Conservation (phyloP, 1,140 invertebrate genomes). For the Orius insidiosus region DNA sequence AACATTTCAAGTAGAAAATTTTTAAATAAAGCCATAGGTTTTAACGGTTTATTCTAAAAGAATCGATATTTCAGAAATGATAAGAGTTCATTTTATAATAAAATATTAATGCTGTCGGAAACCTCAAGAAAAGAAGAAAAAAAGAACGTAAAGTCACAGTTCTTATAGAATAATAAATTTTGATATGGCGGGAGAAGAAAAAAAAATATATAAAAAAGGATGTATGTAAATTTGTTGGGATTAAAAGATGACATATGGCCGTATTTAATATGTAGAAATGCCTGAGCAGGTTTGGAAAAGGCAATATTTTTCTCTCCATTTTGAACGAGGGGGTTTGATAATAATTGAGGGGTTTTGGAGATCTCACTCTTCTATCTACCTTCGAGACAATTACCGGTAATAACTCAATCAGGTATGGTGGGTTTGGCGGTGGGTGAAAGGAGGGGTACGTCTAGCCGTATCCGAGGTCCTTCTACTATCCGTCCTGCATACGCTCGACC, state of each 20-base stretch:
- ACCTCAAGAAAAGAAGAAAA: too few species aligned
- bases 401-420: conserved; percentile 13
- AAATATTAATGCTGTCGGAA: too few species aligned
- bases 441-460: neutral
- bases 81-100: too few species aligned
- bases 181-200: neutral
- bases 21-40: too few species aligned
- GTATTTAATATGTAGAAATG: neutral
- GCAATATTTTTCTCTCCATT: neutral
- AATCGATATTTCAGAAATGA: too few species aligned
- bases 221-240: neutral
- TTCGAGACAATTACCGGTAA: conserved; percentile 8
- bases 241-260: neutral
- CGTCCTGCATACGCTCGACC: conserved; percentile 1
- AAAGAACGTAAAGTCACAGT: neutral
- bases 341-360: neutral
- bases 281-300: neutral
- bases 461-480: conserved; percentile 5
- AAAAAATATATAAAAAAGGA: neutral
- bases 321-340: neutral
- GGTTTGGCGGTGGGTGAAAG: neutral
- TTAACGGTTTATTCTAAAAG: too few species aligned
- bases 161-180: conserved; percentile 1
- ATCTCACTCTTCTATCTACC: neutral
- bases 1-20: too few species aligned